Conservation (phyloP, 1,140 invertebrate genomes). For the Drosophila orena region DNA sequence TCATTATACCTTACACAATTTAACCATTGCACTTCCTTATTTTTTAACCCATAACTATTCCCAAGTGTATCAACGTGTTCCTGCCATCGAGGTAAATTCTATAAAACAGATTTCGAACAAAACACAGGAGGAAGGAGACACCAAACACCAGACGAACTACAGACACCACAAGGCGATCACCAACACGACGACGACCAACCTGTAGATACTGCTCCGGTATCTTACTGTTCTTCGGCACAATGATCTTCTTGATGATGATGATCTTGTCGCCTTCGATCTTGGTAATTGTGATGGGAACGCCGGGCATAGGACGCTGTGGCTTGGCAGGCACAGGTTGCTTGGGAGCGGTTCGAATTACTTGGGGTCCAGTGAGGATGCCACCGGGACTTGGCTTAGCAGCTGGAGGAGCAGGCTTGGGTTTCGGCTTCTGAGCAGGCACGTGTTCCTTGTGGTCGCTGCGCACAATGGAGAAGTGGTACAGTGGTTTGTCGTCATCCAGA, state of each 20-base stretch:
- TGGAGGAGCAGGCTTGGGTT: conserved; percentile 69
- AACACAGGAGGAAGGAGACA: conserved; percentile 32
- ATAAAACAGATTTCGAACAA: conserved; percentile 48
- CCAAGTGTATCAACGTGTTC: conserved; percentile 14
- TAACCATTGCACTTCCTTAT: neutral
- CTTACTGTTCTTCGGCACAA: conserved; percentile 83
- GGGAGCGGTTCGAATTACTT: conserved; percentile 50
- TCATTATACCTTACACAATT: neutral
- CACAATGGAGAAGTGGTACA: conserved; percentile 81
- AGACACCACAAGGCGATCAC: conserved; percentile 24
- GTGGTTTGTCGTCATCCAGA: conserved; percentile 79
- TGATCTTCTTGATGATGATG: conserved; percentile 83
- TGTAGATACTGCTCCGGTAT: conserved; percentile 83
- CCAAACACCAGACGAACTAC: conserved; percentile 45
- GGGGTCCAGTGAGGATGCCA: conserved; percentile 74
- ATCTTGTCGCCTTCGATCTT: conserved; percentile 84
- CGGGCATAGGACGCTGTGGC: conserved; percentile 60
- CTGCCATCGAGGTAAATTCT: conserved; percentile 54
- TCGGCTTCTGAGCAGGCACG: conserved; percentile 64
- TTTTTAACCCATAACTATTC: neutral
- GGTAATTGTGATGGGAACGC: conserved; percentile 81
- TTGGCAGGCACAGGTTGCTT: conserved; percentile 45
- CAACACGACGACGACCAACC: conserved; percentile 69
- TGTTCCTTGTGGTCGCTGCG: conserved; percentile 75
- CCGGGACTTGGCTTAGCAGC: conserved; percentile 64